These are phyloP conservation scores for Volucella inflata DNA, from an alignment of 2,888 invertebrate genomes.

Conservation along the genomic window DNA sequence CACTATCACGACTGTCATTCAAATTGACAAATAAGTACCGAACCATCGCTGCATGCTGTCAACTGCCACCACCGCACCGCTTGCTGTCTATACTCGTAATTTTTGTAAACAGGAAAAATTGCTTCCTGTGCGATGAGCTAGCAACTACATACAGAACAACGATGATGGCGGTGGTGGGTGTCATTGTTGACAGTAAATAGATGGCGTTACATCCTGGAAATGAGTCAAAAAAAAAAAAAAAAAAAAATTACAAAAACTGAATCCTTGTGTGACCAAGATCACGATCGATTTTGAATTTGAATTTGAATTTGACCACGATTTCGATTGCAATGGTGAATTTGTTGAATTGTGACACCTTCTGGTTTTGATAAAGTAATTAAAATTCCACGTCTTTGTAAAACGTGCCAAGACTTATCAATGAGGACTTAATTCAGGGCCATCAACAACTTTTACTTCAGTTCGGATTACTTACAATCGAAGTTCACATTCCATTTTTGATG, in stretches of 20 bases:
- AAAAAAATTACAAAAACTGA: conserved; percentile 1
- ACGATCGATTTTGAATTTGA: conserved; percentile 24
- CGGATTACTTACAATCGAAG: too few relatives aligned
- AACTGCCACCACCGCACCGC: conserved; percentile 8
- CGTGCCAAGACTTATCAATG: conserved; percentile 61
- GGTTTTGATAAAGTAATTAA: conserved; percentile 54
- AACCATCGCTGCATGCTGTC: too few relatives aligned
- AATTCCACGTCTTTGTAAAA: conserved; percentile 63
- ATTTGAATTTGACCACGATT: conserved; percentile 59
- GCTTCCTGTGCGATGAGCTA: conserved; percentile 64
- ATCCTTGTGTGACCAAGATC: conserved; percentile 63
- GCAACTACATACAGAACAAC: conserved; percentile 13
- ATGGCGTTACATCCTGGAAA: conserved; percentile 75
- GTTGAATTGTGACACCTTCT: conserved; percentile 53
- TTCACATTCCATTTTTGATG: too few relatives aligned
- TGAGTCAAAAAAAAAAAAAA: conserved; percentile 21
- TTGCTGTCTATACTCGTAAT: conserved; percentile 8
- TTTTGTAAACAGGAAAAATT: conserved; percentile 74
- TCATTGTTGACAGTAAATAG: conserved; percentile 65
- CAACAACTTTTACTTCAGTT: neutral
- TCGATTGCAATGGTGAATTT: conserved; percentile 19
- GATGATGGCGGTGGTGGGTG: conserved; percentile 56
- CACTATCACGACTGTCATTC: conserved; percentile 73
- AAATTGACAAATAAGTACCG: conserved; percentile 75
- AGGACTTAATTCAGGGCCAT: conserved; percentile 35